Percentiles rank a stretch among this genome's conserved stretches.
Evolutionary conservation across 2,113 vertebrate species (phyloP).

Genomic region (Sclerurus mexicanus): DNA sequence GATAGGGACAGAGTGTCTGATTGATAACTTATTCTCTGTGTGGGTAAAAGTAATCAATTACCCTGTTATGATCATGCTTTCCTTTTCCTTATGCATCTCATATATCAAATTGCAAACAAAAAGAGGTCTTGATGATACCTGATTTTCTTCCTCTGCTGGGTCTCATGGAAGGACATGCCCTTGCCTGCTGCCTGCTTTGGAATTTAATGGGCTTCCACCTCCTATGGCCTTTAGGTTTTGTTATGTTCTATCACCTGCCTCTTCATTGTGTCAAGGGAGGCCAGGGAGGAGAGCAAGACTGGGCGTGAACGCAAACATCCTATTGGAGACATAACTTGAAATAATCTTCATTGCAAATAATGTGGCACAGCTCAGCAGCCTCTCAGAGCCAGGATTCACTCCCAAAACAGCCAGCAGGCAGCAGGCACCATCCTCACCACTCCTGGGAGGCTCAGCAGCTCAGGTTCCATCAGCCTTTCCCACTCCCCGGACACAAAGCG

Average conservation of each 20-base stretch:
- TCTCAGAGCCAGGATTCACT: background rate
- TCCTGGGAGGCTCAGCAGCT: background rate
- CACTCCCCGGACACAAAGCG: accelerated
- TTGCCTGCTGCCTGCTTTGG: background rate
- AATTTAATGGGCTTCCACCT: background rate
- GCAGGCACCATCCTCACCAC: background rate
- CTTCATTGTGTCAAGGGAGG: background rate
- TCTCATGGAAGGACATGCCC: background rate
- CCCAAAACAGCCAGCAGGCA: accelerated
- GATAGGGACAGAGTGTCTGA: background rate
- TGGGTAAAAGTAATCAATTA: constrained; percentile 15
- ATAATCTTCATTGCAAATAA: background rate
- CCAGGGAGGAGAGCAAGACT: background rate
- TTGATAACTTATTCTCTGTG: background rate
- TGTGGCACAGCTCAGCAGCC: accelerated
- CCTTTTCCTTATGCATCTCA: background rate
- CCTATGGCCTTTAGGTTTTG: background rate
- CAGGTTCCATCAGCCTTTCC: background rate
- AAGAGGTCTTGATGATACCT: background rate
- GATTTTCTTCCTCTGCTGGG: background rate
- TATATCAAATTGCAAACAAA: background rate
- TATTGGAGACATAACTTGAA: background rate
- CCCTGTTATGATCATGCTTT: background rate
- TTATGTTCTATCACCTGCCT: background rate
- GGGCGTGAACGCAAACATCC: accelerated